A percentile compares a stretch with the other conserved stretches of the same genome.
Evolutionary conservation across 2,888 invertebrate species (phyloP).

Genomic region (Herminia tarsipennalis): DNA sequence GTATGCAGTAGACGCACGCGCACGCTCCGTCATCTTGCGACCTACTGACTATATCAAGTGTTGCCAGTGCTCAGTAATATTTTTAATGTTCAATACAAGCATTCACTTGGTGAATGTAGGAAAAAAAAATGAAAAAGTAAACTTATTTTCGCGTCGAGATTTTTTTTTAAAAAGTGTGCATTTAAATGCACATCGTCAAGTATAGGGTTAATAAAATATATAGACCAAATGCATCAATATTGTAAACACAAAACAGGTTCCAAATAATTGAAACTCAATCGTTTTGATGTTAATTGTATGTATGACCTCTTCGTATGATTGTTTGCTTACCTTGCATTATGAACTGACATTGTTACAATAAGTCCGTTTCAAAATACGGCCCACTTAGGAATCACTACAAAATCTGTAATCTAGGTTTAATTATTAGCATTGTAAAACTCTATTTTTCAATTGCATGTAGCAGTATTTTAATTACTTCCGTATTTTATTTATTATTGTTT

Average conservation of each 20-base stretch:
- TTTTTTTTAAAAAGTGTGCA: no score
- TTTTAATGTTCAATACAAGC: no score
- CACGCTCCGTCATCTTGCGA: no score
- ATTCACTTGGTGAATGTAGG: no score
- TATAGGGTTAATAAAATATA: no score
- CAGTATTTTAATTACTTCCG: slow-evolving; percentile 32
- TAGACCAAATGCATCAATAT: slow-evolving; percentile 16
- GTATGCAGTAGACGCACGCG: no score
- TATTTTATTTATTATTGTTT: slow-evolving; percentile 24
- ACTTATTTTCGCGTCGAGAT: no score
- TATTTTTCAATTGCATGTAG: background rate
- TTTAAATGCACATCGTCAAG: no score
- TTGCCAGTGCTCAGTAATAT: no score
- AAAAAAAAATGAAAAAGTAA: no score
- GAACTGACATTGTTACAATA: slow-evolving; percentile 38
- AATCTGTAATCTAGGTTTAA: slow-evolving; percentile 1
- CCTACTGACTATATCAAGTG: no score
- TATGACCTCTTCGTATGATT: slow-evolving; percentile 29
- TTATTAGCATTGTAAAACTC: background rate
- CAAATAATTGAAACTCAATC: slow-evolving; percentile 24
- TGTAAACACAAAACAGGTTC: slow-evolving; percentile 26
- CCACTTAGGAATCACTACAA: slow-evolving; percentile 15
- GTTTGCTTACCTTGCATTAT: slow-evolving; percentile 38
- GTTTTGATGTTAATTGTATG: slow-evolving; percentile 32
- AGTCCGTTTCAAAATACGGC: slow-evolving; percentile 28